A percentile compares a stretch with the other conserved stretches of the same genome.
phyloP scores from a whole-genome alignment of 2,797 vertebrate genomes.

The Apogon hyalosoma region DNA sequence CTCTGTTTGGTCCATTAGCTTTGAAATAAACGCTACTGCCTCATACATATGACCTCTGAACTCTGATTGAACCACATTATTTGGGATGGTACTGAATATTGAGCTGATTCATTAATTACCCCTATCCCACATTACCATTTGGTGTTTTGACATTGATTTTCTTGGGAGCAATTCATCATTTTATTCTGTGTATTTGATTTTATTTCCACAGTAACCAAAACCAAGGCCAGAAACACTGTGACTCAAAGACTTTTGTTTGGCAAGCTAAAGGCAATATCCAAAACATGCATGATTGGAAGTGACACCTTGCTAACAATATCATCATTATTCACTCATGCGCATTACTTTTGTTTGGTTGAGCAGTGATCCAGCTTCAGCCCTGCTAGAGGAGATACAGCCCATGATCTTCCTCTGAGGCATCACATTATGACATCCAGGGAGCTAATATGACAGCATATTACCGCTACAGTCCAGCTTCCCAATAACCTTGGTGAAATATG shows the following conservation, averaged over 20 bases:
- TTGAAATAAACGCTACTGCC: conserved; percentile 4
- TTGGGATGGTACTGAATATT: conserved; percentile 1
- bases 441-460: conserved; percentile 71
- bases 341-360: conserved; percentile 75
- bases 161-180: conserved; percentile 46
- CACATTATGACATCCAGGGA: conserved; percentile 58
- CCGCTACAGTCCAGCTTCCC: conserved; percentile 50
- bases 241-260: conserved; percentile 33
- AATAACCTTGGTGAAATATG: conserved; percentile 55
- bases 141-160: conserved; percentile 31
- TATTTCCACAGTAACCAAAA: conserved; percentile 17
- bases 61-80: conserved; percentile 18
- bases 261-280: conserved; percentile 47
- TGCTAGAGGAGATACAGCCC: conserved; percentile 57
- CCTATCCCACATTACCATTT: conserved; percentile 27
- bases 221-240: conserved; percentile 15
- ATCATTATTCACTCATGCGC: conserved; percentile 67
- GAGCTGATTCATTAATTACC: conserved; percentile 44
- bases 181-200: conserved; percentile 20
- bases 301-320: conserved; percentile 70
- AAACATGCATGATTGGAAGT: conserved; percentile 57
- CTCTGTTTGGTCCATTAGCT: background rate
- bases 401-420: conserved; percentile 60
- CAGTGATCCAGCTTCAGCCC: conserved; percentile 52
- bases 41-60: conserved; percentile 13